These are phyloP conservation scores for Ailurus styani DNA, from an alignment of 2,113 vertebrate species.

Conservation along the genomic window DNA sequence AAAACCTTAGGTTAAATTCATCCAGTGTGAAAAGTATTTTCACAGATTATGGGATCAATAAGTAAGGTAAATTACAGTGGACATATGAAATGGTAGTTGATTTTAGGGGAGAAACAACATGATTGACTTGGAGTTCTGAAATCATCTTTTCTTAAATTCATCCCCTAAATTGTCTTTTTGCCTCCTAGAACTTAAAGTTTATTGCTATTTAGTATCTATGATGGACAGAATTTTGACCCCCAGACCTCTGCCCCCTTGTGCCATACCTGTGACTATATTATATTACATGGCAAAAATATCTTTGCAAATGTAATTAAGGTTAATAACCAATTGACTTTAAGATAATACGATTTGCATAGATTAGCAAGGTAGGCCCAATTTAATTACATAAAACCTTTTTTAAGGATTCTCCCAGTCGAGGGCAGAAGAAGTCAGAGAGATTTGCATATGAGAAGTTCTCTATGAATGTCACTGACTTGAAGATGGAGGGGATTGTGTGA, in stretches of 20 bases:
- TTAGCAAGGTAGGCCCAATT: background rate
- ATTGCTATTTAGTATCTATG: background rate
- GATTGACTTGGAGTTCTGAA: background rate
- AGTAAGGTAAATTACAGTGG: background rate
- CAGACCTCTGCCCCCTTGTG: rapidly evolving
- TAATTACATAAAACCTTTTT: background rate
- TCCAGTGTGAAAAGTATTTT: background rate
- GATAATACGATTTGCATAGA: background rate
- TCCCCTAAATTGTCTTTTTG: background rate
- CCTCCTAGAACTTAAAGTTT: background rate
- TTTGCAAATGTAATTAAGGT: background rate
- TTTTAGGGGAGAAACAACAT: background rate
- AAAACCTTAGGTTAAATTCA: background rate
- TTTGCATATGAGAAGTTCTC: background rate
- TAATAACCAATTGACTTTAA: background rate
- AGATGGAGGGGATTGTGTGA: rapidly evolving
- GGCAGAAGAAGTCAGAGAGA: background rate
- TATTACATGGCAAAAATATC: background rate
- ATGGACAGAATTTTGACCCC: background rate
- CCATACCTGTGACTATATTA: background rate
- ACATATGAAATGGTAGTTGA: background rate
- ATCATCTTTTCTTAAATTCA: background rate
- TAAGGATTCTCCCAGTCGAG: background rate
- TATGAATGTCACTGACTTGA: background rate
- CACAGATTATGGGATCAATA: background rate